Percentiles rank a stretch among this genome's conserved stretches.
Evolutionary conservation across 2,113 vertebrate genomes (phyloP).

Genomic region (Scophthalmus maximus): DNA sequence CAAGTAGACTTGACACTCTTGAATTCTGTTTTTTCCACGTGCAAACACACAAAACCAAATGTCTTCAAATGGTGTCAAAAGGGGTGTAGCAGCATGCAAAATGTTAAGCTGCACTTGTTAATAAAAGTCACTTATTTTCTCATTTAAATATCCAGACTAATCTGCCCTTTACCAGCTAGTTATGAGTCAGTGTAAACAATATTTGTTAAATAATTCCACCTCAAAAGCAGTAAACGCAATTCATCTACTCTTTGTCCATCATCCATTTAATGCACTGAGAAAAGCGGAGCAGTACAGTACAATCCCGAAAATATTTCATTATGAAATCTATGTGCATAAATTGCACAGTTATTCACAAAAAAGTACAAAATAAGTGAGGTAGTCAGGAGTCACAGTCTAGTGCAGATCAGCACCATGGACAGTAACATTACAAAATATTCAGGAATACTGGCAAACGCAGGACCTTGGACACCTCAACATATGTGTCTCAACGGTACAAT

Average conservation of each 20-base stretch:
- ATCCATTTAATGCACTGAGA: background rate
- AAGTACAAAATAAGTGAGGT: background rate
- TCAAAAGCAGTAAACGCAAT: conserved; percentile 3
- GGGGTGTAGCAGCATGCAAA: background rate
- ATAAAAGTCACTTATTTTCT: too few species aligned
- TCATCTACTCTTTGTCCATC: background rate
- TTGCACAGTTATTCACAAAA: background rate
- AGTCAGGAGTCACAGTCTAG: background rate
- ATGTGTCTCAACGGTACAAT: background rate
- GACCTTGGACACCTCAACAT: conserved; percentile 40
- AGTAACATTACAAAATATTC: conserved; percentile 21
- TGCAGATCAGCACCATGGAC: conserved; percentile 42
- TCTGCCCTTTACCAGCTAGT: background rate
- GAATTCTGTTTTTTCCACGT: background rate
- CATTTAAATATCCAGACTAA: too few species aligned
- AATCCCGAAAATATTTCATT: conserved; percentile 7
- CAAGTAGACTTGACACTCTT: background rate
- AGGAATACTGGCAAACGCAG: conserved; percentile 8
- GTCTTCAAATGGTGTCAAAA: too few species aligned
- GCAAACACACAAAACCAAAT: background rate
- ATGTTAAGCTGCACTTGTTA: background rate
- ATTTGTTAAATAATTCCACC: background rate
- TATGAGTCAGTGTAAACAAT: background rate
- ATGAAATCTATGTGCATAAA: background rate
- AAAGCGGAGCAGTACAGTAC: background rate